These are phyloP conservation scores for Lathamus discolor DNA, from an alignment of 2,113 vertebrate species.

Conservation along the genomic window DNA sequence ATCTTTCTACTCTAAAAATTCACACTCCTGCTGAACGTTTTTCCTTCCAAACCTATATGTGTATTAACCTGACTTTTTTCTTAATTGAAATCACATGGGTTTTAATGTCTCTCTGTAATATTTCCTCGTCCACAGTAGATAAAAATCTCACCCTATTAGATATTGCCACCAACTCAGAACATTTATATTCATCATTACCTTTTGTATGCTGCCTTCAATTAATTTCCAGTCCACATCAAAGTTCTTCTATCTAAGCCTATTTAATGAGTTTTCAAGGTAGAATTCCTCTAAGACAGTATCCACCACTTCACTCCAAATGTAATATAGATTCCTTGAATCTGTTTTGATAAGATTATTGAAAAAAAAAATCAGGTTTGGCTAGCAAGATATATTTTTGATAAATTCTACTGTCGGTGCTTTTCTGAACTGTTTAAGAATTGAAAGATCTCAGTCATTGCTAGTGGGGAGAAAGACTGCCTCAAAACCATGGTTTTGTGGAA, in stretches of 20 bases:
- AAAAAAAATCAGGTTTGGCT: not conserved
- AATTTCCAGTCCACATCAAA: slow-evolving; percentile 34
- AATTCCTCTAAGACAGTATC: not conserved
- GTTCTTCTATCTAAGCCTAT: not conserved
- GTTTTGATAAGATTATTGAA: slow-evolving; percentile 1
- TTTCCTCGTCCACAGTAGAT: not conserved
- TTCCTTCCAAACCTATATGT: not conserved
- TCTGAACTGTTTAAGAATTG: not conserved
- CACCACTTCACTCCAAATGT: not conserved
- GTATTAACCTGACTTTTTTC: not conserved
- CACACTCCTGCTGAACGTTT: not conserved
- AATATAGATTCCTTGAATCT: not conserved
- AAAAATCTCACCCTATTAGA: not conserved
- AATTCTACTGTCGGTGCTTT: not conserved
- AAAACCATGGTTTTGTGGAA: accelerated
- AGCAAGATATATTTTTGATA: not conserved
- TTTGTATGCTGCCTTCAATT: slow-evolving; percentile 14
- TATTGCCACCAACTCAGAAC: not conserved
- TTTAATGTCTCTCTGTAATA: not conserved
- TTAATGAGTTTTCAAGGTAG: slow-evolving; percentile 33
- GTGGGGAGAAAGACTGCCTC: not conserved
- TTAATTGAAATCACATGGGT: not conserved
- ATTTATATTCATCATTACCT: slow-evolving; percentile 43
- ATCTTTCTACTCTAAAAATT: not conserved
- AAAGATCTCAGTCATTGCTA: not conserved